Conservation (phyloP, 2,888 invertebrate species). For the Encarsia formosa region DNA sequence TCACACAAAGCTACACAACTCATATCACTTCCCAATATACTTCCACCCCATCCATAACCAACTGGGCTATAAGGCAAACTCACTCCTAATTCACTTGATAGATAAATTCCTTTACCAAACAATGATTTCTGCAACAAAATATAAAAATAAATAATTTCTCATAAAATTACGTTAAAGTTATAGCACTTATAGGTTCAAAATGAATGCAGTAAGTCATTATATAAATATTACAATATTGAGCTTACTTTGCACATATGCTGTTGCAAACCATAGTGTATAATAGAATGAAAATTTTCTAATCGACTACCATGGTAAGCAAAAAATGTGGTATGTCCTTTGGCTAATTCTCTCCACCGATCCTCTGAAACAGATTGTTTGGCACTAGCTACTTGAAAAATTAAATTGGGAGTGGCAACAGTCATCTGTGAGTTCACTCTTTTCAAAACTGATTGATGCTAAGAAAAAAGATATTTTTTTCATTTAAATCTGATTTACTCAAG, state of each 20-base stretch:
- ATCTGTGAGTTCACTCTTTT: constrained; percentile 53
- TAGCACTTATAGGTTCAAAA: too few relatives aligned
- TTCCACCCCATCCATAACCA: constrained; percentile 73
- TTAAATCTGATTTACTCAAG: neutral
- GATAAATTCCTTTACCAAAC: constrained; percentile 69
- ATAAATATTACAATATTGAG: too few relatives aligned
- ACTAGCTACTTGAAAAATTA: constrained; percentile 65
- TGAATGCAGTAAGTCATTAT: too few relatives aligned
- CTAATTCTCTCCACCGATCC: constrained; percentile 58
- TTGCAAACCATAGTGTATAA: constrained; percentile 72
- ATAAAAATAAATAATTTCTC: constrained; percentile 7
- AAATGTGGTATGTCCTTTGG: constrained; percentile 58
- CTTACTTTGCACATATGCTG: constrained; percentile 67
- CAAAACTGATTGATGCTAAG: constrained; percentile 59
- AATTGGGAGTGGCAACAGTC: constrained; percentile 57
- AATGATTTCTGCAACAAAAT: constrained; percentile 6
- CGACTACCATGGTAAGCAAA: constrained; percentile 78
- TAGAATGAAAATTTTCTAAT: constrained; percentile 77
- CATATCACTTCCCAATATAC: constrained; percentile 69
- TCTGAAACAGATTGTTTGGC: constrained; percentile 57
- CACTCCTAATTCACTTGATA: constrained; percentile 70
- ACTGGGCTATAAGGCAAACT: constrained; percentile 70
- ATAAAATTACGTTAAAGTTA: too few relatives aligned
- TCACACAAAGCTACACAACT: constrained; percentile 79
- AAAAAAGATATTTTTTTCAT: constrained; percentile 1